Percentiles rank a stretch among this genome's conserved stretches.
Conservation (phyloP, 2,888 invertebrate genomes). For the Andrena bucephala region DNA sequence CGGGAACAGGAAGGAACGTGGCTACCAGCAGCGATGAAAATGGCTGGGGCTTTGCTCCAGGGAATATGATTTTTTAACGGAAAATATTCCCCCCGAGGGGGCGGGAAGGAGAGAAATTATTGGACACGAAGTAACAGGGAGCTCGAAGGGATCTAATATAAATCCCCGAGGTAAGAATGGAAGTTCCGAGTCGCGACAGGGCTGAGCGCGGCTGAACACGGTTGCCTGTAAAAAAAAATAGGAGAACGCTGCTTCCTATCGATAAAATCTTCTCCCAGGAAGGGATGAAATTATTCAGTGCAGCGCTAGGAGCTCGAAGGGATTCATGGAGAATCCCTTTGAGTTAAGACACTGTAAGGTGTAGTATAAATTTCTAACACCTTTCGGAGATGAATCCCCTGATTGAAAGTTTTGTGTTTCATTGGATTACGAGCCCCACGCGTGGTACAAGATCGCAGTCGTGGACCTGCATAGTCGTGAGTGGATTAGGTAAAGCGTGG, state of each 20-base stretch:
- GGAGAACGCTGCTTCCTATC: not conserved
- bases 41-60: no score
- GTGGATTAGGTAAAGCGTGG: no score
- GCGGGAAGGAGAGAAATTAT: no score
- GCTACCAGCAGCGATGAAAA: no score
- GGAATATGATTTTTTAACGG: no score
- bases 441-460: no score
- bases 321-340: not conserved
- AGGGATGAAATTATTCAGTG: not conserved
- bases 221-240: not conserved
- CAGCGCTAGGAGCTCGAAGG: not conserved
- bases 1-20: no score
- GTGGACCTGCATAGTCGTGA: no score
- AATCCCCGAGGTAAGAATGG: not conserved
- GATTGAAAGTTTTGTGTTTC: no score
- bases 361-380: not conserved
- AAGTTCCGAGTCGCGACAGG: not conserved
- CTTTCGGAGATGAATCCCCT: not conserved
- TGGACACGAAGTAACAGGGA: not conserved
- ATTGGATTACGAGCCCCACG: no score
- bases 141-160: slow-evolving; percentile 10
- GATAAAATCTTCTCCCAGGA: not conserved
- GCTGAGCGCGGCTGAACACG: not conserved
- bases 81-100: no score
- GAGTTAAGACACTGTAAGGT: not conserved